Conservation (phyloP, 1,140 invertebrate species). For the Halictus rubicundus region DNA sequence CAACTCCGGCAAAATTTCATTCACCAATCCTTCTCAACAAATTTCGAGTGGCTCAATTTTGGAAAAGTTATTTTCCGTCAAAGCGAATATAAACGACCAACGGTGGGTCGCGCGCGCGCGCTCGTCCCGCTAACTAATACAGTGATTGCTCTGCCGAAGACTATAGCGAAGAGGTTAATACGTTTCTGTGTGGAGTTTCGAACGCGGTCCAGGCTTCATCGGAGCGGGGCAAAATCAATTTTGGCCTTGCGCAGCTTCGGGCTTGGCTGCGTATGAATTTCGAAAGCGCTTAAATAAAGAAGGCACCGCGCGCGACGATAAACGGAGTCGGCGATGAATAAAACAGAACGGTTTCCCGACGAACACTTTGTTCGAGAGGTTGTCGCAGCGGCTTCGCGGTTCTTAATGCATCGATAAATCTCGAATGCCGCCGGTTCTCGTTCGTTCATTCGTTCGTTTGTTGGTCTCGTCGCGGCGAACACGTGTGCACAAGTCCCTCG, state of each 20-base stretch:
- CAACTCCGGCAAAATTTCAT: no score
- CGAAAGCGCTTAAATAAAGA: not conserved
- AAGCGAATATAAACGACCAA: no score
- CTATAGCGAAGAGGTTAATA: no score
- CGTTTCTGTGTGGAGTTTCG: no score
- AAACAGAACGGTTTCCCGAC: not conserved
- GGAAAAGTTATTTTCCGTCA: no score
- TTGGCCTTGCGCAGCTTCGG: not conserved
- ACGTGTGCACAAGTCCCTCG: slow-evolving; percentile 17
- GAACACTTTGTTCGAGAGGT: slow-evolving; percentile 9
- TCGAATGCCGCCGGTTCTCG: slow-evolving; percentile 3
- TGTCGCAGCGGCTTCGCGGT: slow-evolving; percentile 14
- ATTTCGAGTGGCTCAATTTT: no score
- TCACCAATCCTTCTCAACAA: no score
- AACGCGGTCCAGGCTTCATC: not conserved
- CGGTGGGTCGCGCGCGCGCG: no score
- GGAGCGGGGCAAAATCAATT: not conserved
- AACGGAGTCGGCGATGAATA: slow-evolving; percentile 1
- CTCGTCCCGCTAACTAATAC: no score
- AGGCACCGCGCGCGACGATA: not conserved
- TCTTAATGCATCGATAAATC: slow-evolving; percentile 66
- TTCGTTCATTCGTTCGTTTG: slow-evolving; percentile 12
- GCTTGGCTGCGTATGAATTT: not conserved
- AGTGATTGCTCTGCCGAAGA: no score
- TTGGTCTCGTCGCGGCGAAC: slow-evolving; percentile 1